These are phyloP conservation scores for Amphilophus citrinellus DNA, from an alignment of 2,113 vertebrate genomes.

Conservation along the genomic window DNA sequence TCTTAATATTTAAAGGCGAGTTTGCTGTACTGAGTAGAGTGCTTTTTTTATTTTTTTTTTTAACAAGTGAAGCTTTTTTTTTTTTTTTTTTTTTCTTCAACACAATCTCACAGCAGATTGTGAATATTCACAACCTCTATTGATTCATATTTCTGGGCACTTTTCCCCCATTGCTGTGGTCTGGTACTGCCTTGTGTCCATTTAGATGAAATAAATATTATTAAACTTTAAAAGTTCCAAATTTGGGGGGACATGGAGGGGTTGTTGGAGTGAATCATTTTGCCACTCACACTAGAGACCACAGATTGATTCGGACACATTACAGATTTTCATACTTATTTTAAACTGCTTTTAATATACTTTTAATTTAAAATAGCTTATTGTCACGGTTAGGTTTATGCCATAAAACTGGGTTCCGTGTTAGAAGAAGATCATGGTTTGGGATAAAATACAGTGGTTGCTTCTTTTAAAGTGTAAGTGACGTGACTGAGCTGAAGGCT, in stretches of 20 bases:
- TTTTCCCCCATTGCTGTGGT: background rate
- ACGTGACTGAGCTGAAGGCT: too few species aligned
- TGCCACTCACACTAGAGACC: background rate
- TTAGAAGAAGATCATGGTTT: too few species aligned
- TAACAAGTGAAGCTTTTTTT: background rate
- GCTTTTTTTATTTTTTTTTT: background rate
- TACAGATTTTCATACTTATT: too few species aligned
- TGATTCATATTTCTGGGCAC: background rate
- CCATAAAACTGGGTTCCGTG: too few species aligned
- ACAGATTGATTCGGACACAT: background rate
- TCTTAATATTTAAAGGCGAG: background rate
- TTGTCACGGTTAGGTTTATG: too few species aligned
- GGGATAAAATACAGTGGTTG: too few species aligned
- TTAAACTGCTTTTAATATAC: too few species aligned
- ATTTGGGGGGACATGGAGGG: background rate
- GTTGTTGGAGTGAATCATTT: background rate
- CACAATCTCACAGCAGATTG: background rate
- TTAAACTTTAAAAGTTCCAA: background rate
- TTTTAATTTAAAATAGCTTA: too few species aligned
- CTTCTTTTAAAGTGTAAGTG: too few species aligned
- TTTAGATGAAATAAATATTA: background rate
- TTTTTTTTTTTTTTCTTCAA: background rate
- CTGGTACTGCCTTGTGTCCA: background rate
- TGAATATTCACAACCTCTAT: background rate
- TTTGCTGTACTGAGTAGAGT: background rate